A percentile compares a stretch with the other conserved stretches of the same genome.
These are phyloP conservation scores for Margaritifera margaritifera DNA, from an alignment of 2,888 invertebrate species.

Conservation along the genomic window DNA sequence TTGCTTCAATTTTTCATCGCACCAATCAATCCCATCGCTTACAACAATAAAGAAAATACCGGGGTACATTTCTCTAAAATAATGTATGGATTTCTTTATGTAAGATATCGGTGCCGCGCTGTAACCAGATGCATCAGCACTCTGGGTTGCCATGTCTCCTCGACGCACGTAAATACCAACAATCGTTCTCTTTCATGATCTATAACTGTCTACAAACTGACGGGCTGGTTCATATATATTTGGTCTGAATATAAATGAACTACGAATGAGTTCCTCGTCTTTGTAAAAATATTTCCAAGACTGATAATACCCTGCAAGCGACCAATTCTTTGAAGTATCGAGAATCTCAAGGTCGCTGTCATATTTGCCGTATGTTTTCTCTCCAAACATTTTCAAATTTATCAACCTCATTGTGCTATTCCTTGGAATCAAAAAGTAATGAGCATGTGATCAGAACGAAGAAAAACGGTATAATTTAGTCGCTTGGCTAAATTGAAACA, in stretches of 20 bases:
- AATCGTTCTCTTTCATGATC: slow-evolving; percentile 13
- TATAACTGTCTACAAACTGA: slow-evolving; percentile 15
- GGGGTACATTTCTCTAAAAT: slow-evolving; percentile 35
- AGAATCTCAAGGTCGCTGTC: slow-evolving; percentile 19
- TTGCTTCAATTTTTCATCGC: slow-evolving; percentile 15
- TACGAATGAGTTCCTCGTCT: slow-evolving; percentile 19
- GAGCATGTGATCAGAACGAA: slow-evolving; percentile 18
- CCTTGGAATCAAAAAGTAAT: slow-evolving; percentile 34
- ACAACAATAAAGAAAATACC: slow-evolving; percentile 42
- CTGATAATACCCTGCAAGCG: slow-evolving; percentile 51
- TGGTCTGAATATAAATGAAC: slow-evolving; percentile 38
- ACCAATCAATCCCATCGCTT: slow-evolving; percentile 50
- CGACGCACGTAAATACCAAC: slow-evolving; percentile 51
- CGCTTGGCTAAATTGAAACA: slow-evolving; percentile 47
- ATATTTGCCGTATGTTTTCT: slow-evolving; percentile 30
- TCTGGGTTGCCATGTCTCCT: slow-evolving; percentile 35
- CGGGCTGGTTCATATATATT: slow-evolving; percentile 20
- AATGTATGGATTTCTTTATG: slow-evolving; percentile 40
- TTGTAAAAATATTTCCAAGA: slow-evolving; percentile 53
- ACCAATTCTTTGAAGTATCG: slow-evolving; percentile 34
- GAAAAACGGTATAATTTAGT: slow-evolving; percentile 38
- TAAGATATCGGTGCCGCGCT: slow-evolving; percentile 38
- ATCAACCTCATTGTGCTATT: slow-evolving; percentile 8
- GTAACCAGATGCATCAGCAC: slow-evolving; percentile 38
- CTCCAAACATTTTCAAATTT: slow-evolving; percentile 18